phyloP scores from a whole-genome alignment of 2,797 vertebrate genomes.

The Scarus forsteni region DNA sequence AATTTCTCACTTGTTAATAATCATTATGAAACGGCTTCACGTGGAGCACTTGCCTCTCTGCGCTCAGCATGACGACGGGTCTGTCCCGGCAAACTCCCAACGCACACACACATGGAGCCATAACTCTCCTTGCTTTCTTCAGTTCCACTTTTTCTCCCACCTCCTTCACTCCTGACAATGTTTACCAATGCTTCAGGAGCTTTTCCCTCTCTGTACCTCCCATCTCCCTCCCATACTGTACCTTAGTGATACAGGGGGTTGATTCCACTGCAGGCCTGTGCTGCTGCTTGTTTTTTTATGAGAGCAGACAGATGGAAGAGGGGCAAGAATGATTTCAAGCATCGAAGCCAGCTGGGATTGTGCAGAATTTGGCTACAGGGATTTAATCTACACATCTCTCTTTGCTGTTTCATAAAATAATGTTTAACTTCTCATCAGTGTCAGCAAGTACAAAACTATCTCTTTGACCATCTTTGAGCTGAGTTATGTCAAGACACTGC shows the following conservation, averaged over 20 bases:
- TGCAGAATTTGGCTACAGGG: constrained; percentile 21
- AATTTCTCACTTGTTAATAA: constrained; percentile 79
- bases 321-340: constrained; percentile 16
- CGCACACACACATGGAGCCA: background rate
- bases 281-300: constrained; percentile 44
- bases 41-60: constrained; percentile 67
- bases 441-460: constrained; percentile 12
- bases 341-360: constrained; percentile 20
- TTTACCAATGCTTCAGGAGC: constrained; percentile 68
- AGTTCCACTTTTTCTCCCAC: constrained; percentile 14
- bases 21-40: constrained; percentile 79
- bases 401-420: constrained; percentile 42
- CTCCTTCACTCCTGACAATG: constrained; percentile 62
- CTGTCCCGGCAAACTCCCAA: constrained; percentile 44
- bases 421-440: constrained; percentile 43
- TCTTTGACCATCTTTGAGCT: no score
- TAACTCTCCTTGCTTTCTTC: constrained; percentile 31
- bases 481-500: no score
- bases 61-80: constrained; percentile 67
- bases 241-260: constrained; percentile 41
- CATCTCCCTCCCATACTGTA: background rate
- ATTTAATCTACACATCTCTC: constrained; percentile 16
- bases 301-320: constrained; percentile 58
- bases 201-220: constrained; percentile 26
- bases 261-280: constrained; percentile 45